These are phyloP conservation scores for Drosophila quadrilineata DNA, from an alignment of 1,140 invertebrate species.

Conservation along the genomic window DNA sequence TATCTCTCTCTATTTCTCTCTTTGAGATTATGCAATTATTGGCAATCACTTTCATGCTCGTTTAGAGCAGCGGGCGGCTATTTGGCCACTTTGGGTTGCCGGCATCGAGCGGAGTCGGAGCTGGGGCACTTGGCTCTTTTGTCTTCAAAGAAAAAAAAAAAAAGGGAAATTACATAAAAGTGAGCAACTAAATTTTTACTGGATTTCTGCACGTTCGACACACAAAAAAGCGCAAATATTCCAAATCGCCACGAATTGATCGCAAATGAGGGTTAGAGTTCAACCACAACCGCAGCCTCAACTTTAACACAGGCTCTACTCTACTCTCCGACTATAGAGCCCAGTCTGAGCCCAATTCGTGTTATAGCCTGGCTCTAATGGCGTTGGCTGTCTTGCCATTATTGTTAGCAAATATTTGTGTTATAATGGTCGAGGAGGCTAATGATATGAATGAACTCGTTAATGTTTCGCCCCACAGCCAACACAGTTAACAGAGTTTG, in stretches of 20 bases:
- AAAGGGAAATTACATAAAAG: slow-evolving; percentile 80
- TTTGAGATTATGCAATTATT: slow-evolving; percentile 75
- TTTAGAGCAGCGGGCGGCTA: slow-evolving; percentile 70
- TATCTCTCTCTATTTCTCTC: slow-evolving; percentile 41
- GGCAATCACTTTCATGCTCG: slow-evolving; percentile 75
- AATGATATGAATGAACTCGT: slow-evolving; percentile 74
- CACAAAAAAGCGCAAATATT: slow-evolving; percentile 66
- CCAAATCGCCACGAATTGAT: slow-evolving; percentile 78
- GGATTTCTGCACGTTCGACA: slow-evolving; percentile 70
- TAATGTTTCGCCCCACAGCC: slow-evolving; percentile 35
- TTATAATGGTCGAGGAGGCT: slow-evolving; percentile 74
- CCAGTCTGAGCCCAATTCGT: slow-evolving; percentile 32
- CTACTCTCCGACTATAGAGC: too few species aligned
- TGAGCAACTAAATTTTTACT: slow-evolving; percentile 77
- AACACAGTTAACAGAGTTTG: background rate
- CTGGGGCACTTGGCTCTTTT: slow-evolving; percentile 7
- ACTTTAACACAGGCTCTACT: background rate
- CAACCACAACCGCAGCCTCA: slow-evolving; percentile 27
- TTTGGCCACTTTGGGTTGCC: slow-evolving; percentile 6
- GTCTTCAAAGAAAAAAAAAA: slow-evolving; percentile 70
- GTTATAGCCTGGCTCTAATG: slow-evolving; percentile 54
- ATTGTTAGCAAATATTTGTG: slow-evolving; percentile 79
- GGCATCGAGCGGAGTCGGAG: slow-evolving; percentile 2
- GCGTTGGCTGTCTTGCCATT: slow-evolving; percentile 56
- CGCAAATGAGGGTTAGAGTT: slow-evolving; percentile 79